Percentiles rank a stretch among this genome's conserved stretches.
Conservation (phyloP, 2,113 vertebrate species). For the Pseudorhombus dupliciocellatus region DNA sequence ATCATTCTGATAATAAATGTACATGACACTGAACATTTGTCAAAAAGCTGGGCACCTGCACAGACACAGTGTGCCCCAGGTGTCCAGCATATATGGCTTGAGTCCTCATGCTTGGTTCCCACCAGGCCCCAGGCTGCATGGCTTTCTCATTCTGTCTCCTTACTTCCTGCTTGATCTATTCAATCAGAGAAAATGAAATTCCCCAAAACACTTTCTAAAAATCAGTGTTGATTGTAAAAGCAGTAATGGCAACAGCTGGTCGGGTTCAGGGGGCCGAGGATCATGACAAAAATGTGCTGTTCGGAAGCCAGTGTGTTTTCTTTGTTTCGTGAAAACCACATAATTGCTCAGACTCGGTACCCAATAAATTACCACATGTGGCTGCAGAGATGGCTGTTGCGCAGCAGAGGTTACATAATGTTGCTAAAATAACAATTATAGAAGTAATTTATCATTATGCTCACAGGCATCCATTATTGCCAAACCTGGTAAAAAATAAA, state of each 20-base stretch:
- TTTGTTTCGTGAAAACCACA: not conserved
- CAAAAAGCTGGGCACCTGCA: too few species aligned
- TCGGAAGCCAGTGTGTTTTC: not conserved
- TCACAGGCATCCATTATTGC: constrained; percentile 59
- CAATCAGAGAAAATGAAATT: too few species aligned
- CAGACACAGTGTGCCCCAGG: too few species aligned
- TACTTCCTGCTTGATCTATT: too few species aligned
- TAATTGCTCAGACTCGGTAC: not conserved
- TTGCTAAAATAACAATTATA: constrained; percentile 68
- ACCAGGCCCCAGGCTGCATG: too few species aligned
- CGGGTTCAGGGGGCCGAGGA: not conserved
- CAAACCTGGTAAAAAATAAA: constrained; percentile 62
- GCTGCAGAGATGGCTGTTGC: not conserved
- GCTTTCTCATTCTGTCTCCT: too few species aligned
- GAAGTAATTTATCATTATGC: constrained; percentile 37
- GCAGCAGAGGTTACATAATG: not conserved
- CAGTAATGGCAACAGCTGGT: not conserved
- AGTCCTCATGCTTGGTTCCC: too few species aligned
- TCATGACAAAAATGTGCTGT: not conserved
- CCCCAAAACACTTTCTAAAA: not conserved
- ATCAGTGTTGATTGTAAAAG: not conserved
- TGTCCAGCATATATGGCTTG: too few species aligned
- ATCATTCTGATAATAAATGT: too few species aligned
- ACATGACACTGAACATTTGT: too few species aligned
- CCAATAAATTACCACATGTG: not conserved